phyloP scores from a whole-genome alignment of 2,888 invertebrate genomes.

The Calliopum simillimum region DNA sequence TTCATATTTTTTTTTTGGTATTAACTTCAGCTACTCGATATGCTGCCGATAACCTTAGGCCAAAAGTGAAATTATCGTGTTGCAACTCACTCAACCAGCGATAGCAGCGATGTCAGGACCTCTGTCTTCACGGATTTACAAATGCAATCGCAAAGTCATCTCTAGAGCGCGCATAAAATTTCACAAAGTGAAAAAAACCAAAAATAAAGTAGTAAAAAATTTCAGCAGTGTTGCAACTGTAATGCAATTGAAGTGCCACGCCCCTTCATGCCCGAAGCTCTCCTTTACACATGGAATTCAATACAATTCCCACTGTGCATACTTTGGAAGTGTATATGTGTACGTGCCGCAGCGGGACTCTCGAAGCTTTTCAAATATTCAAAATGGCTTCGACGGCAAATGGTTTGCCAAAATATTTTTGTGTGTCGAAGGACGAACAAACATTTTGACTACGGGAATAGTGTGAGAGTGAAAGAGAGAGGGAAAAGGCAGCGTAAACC shows the following conservation, averaged over 20 bases:
- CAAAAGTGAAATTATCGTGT: conserved; percentile 27
- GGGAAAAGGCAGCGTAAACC: neutral
- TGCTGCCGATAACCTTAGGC: conserved; percentile 5
- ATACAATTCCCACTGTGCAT: neutral
- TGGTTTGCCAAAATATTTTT: conserved; percentile 26
- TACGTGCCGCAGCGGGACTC: conserved; percentile 25
- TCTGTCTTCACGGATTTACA: conserved; percentile 10
- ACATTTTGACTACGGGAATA: neutral
- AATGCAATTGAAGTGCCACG: neutral
- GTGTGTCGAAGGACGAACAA: neutral
- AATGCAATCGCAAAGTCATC: conserved; percentile 3
- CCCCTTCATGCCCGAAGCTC: neutral
- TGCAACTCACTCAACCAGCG: conserved; percentile 8
- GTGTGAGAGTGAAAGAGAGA: neutral
- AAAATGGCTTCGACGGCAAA: conserved; percentile 23
- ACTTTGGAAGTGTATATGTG: neutral
- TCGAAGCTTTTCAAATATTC: conserved; percentile 27
- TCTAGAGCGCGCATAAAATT: neutral
- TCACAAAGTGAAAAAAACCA: neutral
- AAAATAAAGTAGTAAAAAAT: neutral
- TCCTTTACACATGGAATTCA: neutral
- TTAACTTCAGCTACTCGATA: no score
- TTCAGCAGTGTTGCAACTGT: neutral
- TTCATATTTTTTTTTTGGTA: no score
- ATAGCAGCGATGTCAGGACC: conserved; percentile 2